These are phyloP conservation scores for Paracyprichromis sp. DNA, from an alignment of 2,113 vertebrate species.

Conservation along the genomic window DNA sequence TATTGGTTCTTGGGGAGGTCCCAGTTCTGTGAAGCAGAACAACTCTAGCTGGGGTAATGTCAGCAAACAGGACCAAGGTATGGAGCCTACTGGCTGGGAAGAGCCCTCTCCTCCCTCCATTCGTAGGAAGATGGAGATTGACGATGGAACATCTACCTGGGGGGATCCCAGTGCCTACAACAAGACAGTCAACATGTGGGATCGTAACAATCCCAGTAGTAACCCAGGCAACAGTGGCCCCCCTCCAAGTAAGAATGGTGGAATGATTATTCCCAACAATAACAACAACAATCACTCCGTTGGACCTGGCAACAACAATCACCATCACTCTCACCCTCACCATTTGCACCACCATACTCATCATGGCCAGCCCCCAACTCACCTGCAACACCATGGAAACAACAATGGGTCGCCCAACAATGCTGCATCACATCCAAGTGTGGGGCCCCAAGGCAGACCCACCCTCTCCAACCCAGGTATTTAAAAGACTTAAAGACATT, in stretches of 20 bases:
- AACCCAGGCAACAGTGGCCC: conserved; percentile 78
- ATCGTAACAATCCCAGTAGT: conserved; percentile 87
- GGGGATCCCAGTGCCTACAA: conserved; percentile 87
- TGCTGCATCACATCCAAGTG: conserved; percentile 77
- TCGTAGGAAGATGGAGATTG: conserved; percentile 97
- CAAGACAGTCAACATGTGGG: conserved; percentile 97
- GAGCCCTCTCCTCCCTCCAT: conserved; percentile 94
- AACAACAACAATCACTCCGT: conserved; percentile 58
- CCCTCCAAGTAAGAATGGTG: conserved; percentile 75
- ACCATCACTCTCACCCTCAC: conserved; percentile 43
- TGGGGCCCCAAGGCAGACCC: conserved; percentile 80
- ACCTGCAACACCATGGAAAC: conserved; percentile 75
- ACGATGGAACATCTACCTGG: conserved; percentile 98
- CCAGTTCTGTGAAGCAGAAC: conserved; percentile 87
- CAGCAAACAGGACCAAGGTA: conserved; percentile 76
- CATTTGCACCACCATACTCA: conserved; percentile 64
- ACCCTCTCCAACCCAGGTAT: conserved; percentile 84
- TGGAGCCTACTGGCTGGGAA: conserved; percentile 92
- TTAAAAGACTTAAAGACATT: background rate
- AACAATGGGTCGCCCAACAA: conserved; percentile 77
- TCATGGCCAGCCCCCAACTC: conserved; percentile 69
- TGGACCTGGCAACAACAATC: conserved; percentile 61
- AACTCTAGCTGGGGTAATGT: conserved; percentile 78
- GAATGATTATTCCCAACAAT: conserved; percentile 52
- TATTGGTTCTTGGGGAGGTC: conserved; percentile 88